Base-by-base conservation (phyloP, 2,888 invertebrate species). In the Craniophora ligustri region DNA sequence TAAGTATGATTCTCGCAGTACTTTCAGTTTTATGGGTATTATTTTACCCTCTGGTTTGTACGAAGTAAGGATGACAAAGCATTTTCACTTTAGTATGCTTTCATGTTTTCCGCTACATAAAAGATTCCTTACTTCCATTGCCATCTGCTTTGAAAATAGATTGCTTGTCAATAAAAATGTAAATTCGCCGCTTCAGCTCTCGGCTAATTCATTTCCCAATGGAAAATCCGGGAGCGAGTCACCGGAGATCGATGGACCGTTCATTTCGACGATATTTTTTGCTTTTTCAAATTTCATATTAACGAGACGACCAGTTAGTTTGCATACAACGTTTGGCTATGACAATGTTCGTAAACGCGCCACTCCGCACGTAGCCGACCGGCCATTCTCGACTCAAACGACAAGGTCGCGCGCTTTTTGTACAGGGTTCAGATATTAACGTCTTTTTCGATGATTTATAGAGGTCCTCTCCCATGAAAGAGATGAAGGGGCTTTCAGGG, bases 151-250 rank as follows among this genome's bases (percentile, higher is more conserved):
- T 83, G 87, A 86, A 88, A 91, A 92, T 89, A 91, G 90, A 91
- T 91, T 87, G 91, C 83, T 91, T 91, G 92, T 93, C 91, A 92
- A 92, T 92, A 93, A 92, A 93, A 92, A 92, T 93, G 92, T 92
- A 93, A 92, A 93, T 92, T 90, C 86, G 80, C 75, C 85, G 85
- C 86, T 87, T 88, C 90, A 85, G 88, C 91, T 91, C 86, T 82
- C 87, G 81, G 90, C 92, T 92, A 93, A 92, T 92, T 93, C 92
- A 91, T 91, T 91, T 89, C 87, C 89, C 90, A 86, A 86, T 91
- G 91, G 92, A 92, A 92, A 92, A 92, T 91, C 91, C 87, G 87
- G 84, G 78, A 85, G 82, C 88, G 82, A 88, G 89, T 89, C 90
- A 90, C 87, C 89, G 87, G 89, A 91, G 91, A 93, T 91, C 90